Base-by-base conservation (phyloP, 2,888 invertebrate species). In the Horisme vitalbata region DNA sequence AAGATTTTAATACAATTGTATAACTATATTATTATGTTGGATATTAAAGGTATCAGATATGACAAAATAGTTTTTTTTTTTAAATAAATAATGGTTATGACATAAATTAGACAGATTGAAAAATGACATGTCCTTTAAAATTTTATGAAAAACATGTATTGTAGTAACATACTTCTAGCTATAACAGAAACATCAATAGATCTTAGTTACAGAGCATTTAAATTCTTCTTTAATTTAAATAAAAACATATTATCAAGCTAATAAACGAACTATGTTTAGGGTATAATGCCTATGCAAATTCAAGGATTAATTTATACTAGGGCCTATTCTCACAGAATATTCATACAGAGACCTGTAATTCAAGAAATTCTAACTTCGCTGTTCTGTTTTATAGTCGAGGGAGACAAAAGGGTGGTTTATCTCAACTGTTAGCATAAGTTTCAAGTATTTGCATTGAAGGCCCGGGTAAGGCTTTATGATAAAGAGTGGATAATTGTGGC, bases 381-480 rank as follows among this genome's bases (percentile, higher is more conserved):
- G 52, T 51, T 36, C 49, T 51, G 55, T 60, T 64, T 57, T 57
- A 59, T 52, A 28, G 51, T 52, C 52, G 46, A 60, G 49, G 55
- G 59, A 63, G 57, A 68, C 74, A 80, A 79, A 74, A 58, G 57
- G 57, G 52, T 39, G 47, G 43, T 62, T 59, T 58, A 57, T 56
- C 43, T 58, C 45, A 30, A 45, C 45, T 41, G 58, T 57, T 58
- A 59, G 55, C 52, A 51, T 59, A 66, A 68, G 65, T 68, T 65
- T 52, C 52, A 63, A 68, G 63, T 65, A 70, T 80, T 78, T 82
- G 81, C 78, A 82, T 82, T 70, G 71, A 79, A 66, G 72, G 70
- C 67, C 55, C 50, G 59, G 60, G 55, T 60, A 64, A 69, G 65
- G 65, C 59, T 68, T 63, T 57, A 67, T 68, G 64, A 63, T 68